Evolutionary conservation across 1,140 invertebrate species (phyloP).

Genomic region (Drosophila bifasciata): DNA sequence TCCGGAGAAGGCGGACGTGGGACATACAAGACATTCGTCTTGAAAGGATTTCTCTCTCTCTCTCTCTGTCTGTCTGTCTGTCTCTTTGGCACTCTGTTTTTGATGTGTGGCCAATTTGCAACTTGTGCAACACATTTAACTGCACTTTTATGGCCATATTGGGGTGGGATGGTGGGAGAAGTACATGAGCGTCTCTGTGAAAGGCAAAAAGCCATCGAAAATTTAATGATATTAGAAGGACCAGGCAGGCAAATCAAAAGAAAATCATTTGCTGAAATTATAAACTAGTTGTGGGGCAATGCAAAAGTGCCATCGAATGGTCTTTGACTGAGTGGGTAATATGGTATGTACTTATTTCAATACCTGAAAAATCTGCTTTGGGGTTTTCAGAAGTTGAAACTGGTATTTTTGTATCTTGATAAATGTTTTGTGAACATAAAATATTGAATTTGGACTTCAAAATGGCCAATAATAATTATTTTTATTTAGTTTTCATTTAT

Average conservation of each 20-base stretch:
- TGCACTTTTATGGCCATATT: slow-evolving; percentile 55
- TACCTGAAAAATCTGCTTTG: too few relatives aligned
- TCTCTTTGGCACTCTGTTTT: slow-evolving; percentile 34
- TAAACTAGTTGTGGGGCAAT: too few relatives aligned
- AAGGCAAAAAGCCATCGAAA: slow-evolving; percentile 13
- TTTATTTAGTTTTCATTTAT: too few relatives aligned
- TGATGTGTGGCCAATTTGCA: slow-evolving; percentile 73
- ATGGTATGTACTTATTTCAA: too few relatives aligned
- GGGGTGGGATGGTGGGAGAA: slow-evolving; percentile 7
- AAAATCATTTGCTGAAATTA: slow-evolving; percentile 5
- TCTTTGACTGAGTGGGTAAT: too few relatives aligned
- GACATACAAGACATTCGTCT: slow-evolving; percentile 42
- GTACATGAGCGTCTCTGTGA: background rate
- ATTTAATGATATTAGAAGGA: background rate
- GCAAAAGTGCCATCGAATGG: too few relatives aligned
- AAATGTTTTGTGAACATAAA: too few relatives aligned
- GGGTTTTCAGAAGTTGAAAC: too few relatives aligned
- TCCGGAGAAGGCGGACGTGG: slow-evolving; percentile 3
- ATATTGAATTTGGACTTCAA: too few relatives aligned
- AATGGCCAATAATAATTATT: too few relatives aligned
- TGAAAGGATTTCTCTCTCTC: slow-evolving; percentile 64
- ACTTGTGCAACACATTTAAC: slow-evolving; percentile 35
- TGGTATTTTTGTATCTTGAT: too few relatives aligned
- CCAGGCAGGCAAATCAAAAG: slow-evolving; percentile 27
- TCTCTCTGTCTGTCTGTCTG: too few relatives aligned